Base-by-base conservation (phyloP, 2,113 vertebrate genomes). In the Tyrannus savana region DNA sequence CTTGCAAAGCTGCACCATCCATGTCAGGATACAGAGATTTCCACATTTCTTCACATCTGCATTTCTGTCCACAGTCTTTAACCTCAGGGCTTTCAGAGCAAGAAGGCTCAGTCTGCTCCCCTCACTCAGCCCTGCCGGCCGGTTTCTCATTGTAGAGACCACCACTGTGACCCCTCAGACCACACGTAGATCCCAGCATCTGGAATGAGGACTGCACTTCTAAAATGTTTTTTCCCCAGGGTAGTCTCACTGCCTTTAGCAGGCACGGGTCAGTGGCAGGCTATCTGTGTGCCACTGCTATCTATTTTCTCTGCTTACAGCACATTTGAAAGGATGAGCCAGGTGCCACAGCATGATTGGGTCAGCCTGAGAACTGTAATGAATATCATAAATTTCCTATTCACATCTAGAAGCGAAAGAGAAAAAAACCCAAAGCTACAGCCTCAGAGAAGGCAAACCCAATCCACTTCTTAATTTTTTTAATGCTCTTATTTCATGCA, bases 111-210 rank as follows among this genome's bases (percentile, higher is more conserved):
- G 31, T 33, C 67, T 75, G 27, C 5, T 74, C 3, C 27, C 4
- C 0, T 0, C 11, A 37, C 3, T 3, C 22, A 46, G 30, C 42
- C 75, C 41, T 39, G 30, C 14, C 19, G 14, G 4, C 11, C 23
- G 19, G 8, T 41, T 83, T 76, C n/a, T 28, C 22, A 28, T 21
- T n/a, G 18, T 2, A 2, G 42, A 93, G 24, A 80, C 23, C 9
- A 10, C 9, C 33, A 33, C 6, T 0, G 0, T n/a, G 44, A 33
- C 15, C 10, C 44, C 18, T 66, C 55, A 74, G 50, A 46, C 5
- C 14, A 52, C 21, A 12, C 0, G 0, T 1, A 37, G 47, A 41
- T 41, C 59, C 16, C 68, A 44, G 42, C 0, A 0, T 12, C 42
- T 77, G 23, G 3, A 9, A 47, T 24, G 2, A 1, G 41, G 33